Conservation (phyloP, 2,113 vertebrate species). For the Pseudopodoces humilis region DNA sequence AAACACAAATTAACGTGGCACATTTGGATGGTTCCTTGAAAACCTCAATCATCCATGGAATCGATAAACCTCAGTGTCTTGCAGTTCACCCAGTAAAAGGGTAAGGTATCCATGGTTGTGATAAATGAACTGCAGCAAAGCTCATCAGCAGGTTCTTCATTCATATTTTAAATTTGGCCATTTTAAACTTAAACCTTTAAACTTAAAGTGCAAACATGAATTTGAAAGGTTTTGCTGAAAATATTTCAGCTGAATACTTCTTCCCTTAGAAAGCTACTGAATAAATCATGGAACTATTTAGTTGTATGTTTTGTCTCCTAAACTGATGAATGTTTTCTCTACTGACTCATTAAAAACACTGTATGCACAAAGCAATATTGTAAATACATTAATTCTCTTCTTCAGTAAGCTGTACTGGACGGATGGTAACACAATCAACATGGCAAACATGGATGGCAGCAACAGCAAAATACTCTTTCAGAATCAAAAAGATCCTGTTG, state of each 20-base stretch:
- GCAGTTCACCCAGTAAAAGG: conserved; percentile 93
- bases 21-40: conserved; percentile 96
- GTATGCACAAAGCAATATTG: neutral
- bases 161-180: neutral
- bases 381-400: neutral
- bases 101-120: conserved; percentile 77
- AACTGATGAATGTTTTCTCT: neutral
- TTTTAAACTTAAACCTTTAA: neutral
- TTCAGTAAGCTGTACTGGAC: conserved; percentile 96
- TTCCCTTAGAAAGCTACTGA: neutral
- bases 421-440: conserved; percentile 94
- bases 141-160: neutral
- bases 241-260: neutral
- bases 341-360: neutral
- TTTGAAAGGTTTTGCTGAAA: neutral
- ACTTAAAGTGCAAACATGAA: neutral
- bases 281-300: neutral
- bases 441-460: conserved; percentile 98
- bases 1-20: conserved; percentile 98
- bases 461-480: conserved; percentile 97
- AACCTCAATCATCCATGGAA: conserved; percentile 97
- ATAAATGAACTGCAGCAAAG: neutral
- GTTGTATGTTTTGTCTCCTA: neutral
- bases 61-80: conserved; percentile 95
- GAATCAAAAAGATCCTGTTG: conserved; percentile 94